Conservation (phyloP, 1,140 invertebrate species). For the Euschistus heros region DNA sequence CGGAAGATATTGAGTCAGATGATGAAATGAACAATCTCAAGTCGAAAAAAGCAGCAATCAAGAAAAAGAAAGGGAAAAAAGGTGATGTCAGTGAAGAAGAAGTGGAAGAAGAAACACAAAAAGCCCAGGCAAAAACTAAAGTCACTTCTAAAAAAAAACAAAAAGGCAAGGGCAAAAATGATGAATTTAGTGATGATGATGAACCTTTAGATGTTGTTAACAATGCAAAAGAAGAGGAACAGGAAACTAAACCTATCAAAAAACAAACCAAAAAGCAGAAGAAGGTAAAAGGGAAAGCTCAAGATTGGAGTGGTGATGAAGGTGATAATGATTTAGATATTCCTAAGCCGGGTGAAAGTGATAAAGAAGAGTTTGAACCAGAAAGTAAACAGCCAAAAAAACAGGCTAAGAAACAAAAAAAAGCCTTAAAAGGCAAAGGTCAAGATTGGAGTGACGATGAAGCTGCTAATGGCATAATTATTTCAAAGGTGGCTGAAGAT, state of each 20-base stretch:
- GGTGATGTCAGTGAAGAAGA: constrained; percentile 25
- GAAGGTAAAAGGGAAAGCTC: constrained; percentile 29
- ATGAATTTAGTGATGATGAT: constrained; percentile 26
- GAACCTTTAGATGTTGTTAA: constrained; percentile 19
- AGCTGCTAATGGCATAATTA: constrained; percentile 32
- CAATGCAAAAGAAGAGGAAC: constrained; percentile 24
- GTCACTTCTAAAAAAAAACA: constrained; percentile 19
- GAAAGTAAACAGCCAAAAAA: constrained; percentile 27
- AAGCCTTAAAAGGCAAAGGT: constrained; percentile 29
- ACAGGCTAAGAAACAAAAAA: constrained; percentile 24
- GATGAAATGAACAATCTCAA: constrained; percentile 34
- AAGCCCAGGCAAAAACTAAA: constrained; percentile 13
- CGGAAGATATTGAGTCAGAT: constrained; percentile 24
- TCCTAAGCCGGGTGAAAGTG: constrained; percentile 22
- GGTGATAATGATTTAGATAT: constrained; percentile 32
- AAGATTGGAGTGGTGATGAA: constrained; percentile 32
- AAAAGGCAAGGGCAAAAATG: constrained; percentile 28
- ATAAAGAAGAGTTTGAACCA: neutral
- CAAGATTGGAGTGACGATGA: constrained; percentile 29
- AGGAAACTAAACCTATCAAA: constrained; percentile 24
- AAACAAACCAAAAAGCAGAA: constrained; percentile 24
- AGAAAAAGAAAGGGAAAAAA: constrained; percentile 29
- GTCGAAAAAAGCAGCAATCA: neutral
- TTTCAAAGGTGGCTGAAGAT: constrained; percentile 26
- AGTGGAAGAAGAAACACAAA: neutral